Evolutionary conservation across 2,113 vertebrate genomes (phyloP), one percentile per base, ranked within the genome.

Genomic region (Anolis sagrei): DNA sequence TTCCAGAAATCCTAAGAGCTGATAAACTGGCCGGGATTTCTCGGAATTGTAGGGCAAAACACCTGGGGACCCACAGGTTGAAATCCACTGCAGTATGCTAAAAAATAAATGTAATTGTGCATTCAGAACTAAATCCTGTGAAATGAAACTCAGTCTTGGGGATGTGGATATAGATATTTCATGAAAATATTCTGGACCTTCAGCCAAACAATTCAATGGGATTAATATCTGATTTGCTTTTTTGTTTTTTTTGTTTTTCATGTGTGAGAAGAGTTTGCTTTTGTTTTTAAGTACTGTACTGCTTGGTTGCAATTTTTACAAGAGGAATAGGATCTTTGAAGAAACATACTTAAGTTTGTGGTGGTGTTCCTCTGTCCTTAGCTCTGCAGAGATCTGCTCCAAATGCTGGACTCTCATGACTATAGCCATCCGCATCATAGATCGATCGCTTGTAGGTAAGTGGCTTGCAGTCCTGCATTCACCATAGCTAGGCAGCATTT

Each of bases 321-420:
- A 25, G 66, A 25, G 11, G 3, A 48, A 32, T 7, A 66, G 9
- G 0, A 14, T 82, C 32, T 82, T 49, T 29, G 7, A 82, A 66
- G 6, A 36, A 72, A 27, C 51, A 36, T 14, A 39, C n/a, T 27
- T 5, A 64, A 27, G 62, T 7, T 25, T 64, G 62, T 23, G 7
- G 9, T 6, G 4, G 48, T 19, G 76, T 91, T 86, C 84, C 44
- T 5, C 0, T 77, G 6, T 48, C 54, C 48, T 74, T 92, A 99
- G 99, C 95, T 98, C 97, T 64, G 98, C 98, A 44, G 98, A 99
- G 81, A 98, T 99, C 94, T 99, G 99, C 86, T 84, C 95, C 76
- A 99, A 98, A 91, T 99, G 98, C 95, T 99, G 99, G 99, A 98
- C 96, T 1, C 95, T 99, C 89, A 99, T 99, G 99, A 99, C 97